Percentiles rank a stretch among this genome's conserved stretches.
Evolutionary conservation across 2,797 vertebrate species (phyloP).

Genomic region (Psittacula derbiana): DNA sequence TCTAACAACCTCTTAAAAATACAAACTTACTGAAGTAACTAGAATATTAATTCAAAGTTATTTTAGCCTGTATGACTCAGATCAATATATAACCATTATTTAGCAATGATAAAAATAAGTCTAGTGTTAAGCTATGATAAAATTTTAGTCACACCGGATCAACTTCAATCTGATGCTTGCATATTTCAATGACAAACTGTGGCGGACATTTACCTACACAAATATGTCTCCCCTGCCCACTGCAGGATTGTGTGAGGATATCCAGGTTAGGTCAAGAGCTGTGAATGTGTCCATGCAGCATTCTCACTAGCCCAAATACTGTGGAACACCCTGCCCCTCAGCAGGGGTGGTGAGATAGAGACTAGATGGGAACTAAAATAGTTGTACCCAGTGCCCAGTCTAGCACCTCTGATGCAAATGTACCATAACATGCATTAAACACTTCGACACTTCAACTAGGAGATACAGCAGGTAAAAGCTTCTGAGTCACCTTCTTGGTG

Average conservation of each 20-base stretch:
- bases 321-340: neutral
- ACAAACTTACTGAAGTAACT: neutral
- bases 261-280: neutral
- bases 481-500: neutral
- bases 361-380: neutral
- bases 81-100: neutral
- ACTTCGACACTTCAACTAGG: neutral
- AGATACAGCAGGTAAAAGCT: neutral
- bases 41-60: neutral
- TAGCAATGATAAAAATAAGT: neutral
- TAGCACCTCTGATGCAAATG: neutral
- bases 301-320: neutral
- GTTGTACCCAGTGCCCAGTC: neutral
- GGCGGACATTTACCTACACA: neutral
- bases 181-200: neutral
- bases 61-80: neutral
- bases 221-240: neutral
- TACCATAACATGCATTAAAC: neutral
- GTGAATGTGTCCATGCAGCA: neutral
- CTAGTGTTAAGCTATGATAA: neutral
- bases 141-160: neutral
- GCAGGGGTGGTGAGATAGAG: neutral
- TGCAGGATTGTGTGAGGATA: neutral
- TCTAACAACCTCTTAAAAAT: neutral
- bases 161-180: neutral